Percentiles rank a stretch among this genome's conserved stretches.
These are phyloP conservation scores for Recurvirostra avosetta DNA, from an alignment of 2,113 vertebrate genomes.

Conservation along the genomic window DNA sequence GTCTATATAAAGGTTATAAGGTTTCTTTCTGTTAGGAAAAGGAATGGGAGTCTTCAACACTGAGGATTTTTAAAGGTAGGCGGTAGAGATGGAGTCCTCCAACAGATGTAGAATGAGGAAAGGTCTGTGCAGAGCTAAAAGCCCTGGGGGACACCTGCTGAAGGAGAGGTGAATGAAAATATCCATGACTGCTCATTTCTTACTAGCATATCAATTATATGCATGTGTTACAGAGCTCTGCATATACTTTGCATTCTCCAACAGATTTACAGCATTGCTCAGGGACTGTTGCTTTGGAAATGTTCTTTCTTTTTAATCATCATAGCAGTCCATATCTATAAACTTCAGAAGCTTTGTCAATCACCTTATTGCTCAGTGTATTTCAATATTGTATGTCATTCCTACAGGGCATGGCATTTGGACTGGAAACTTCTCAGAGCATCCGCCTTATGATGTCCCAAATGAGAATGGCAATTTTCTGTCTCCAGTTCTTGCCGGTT, in stretches of 20 bases:
- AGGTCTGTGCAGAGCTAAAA: neutral
- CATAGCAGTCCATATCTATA: neutral
- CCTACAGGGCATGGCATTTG: constrained; percentile 85
- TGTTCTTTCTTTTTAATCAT: neutral
- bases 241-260: neutral
- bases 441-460: constrained; percentile 83
- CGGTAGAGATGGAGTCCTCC: neutral
- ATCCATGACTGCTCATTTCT: neutral
- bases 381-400: neutral
- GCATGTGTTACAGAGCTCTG: neutral
- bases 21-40: neutral
- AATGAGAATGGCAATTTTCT: constrained; percentile 69
- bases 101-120: rapidly evolving
- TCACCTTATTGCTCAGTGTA: neutral
- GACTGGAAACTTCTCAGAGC: constrained; percentile 71
- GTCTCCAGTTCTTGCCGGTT: constrained; percentile 72
- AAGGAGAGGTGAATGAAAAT: neutral
- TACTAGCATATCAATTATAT: neutral
- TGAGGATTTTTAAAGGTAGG: neutral
- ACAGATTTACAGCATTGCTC: neutral
- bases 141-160: neutral
- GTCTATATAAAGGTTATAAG: neutral
- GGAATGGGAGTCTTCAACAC: neutral
- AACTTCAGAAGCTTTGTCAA: neutral
- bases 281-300: neutral